A percentile compares a stretch with the other conserved stretches of the same genome.
phyloP scores from a whole-genome alignment of 2,797 vertebrate species.

The Scarus forsteni region DNA sequence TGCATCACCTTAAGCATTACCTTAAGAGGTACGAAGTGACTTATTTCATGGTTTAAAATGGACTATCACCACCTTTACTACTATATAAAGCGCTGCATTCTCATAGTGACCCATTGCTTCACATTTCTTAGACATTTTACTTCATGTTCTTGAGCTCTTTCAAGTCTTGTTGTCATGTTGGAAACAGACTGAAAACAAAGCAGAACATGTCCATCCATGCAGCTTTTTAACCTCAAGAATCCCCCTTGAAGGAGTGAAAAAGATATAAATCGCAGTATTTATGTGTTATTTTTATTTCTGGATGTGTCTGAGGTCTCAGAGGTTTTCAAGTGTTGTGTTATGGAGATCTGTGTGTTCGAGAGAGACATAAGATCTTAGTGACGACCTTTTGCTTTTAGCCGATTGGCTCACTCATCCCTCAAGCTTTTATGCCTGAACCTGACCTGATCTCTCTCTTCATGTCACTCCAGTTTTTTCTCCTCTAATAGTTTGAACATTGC shows the following conservation, averaged over 20 bases:
- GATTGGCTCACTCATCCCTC: constrained; percentile 62
- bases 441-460: constrained; percentile 45
- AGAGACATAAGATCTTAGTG: constrained; percentile 46
- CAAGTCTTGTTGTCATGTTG: no score
- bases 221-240: background rate
- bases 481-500: constrained; percentile 48
- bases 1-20: background rate
- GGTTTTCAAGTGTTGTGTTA: constrained; percentile 27
- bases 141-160: background rate
- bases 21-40: no score
- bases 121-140: background rate
- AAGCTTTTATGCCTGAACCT: constrained; percentile 78
- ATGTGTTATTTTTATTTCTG: background rate
- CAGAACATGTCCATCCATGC: no score
- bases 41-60: no score
- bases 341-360: constrained; percentile 56
- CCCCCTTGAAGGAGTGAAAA: background rate
- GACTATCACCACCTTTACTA: no score
- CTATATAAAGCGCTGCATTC: background rate
- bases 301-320: constrained; percentile 22
- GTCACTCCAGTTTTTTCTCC: background rate
- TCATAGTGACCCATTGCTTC: background rate
- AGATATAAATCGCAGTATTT: background rate
- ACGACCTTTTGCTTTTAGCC: constrained; percentile 74
- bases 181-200: no score